phyloP scores from a whole-genome alignment of 2,888 invertebrate genomes.

The Neoitamus cyanurus region DNA sequence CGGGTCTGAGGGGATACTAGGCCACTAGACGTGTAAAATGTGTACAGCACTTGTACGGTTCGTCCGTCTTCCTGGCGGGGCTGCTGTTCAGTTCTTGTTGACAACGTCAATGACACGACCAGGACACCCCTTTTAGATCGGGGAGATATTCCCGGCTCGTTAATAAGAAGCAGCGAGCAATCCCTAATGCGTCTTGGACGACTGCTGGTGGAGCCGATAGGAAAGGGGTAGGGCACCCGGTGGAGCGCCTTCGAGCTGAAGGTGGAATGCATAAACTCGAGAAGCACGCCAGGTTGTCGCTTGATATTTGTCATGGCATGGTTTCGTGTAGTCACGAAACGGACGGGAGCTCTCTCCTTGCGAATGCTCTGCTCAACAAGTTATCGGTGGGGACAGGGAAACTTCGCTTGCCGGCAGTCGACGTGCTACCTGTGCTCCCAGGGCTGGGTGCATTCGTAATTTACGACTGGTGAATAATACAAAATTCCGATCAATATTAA shows the following conservation, averaged over 20 bases:
- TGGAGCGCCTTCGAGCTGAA: neutral
- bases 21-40: neutral
- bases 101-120: neutral
- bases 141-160: neutral
- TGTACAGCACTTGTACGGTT: neutral
- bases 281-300: neutral
- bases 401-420: neutral
- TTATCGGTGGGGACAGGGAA: neutral
- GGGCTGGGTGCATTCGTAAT: neutral
- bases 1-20: neutral
- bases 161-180: neutral
- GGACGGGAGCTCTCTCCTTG: neutral
- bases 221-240: too few species aligned
- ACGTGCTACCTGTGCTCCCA: neutral
- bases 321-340: conserved; percentile 21
- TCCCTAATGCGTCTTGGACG: neutral
- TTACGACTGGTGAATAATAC: neutral
- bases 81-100: neutral
- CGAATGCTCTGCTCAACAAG: neutral
- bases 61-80: neutral
- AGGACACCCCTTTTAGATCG: neutral
- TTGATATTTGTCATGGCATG: neutral
- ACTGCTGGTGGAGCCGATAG: neutral
- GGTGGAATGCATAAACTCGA: neutral
- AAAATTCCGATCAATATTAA: neutral